Base-by-base conservation (phyloP, 2,797 vertebrate species). In the Natrix natrix region DNA sequence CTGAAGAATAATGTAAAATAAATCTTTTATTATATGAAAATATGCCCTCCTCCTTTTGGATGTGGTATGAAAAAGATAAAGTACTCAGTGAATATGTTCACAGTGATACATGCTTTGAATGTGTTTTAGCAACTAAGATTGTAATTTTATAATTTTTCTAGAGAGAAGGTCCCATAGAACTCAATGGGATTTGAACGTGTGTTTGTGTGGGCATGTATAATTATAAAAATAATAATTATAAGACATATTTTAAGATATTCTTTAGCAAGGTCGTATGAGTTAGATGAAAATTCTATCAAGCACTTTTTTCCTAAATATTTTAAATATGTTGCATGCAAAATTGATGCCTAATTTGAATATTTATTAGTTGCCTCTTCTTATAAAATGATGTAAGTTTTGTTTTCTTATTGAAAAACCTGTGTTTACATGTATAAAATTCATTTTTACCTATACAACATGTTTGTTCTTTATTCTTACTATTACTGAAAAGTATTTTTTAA, bases 321-420 rank as follows among this genome's bases (percentile, higher is more conserved):
- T 99, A 99, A 99, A 99, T 98, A 99, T 98, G 97, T 98, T 98
- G 97, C 99, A 99, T 99, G 98, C 99, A 99, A 99, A 99, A 99
- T 99, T 99, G 98, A 99, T 99, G 98, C 98, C 98, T 99, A 98
- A 99, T 99, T 99, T 99, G 98, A 99, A 99, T 99, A 99, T 98
- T 99, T 99, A 99, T 99, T 99, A 99, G 98, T 98, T 97, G 98
- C 97, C 98, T 99, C 98, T 98, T 99, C 98, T 99, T 97, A 97
- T 98, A 98, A 98, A 98, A 97, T 96, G 97, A 94, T 98, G 98
- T 98, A 98, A 98, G 98, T 98, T 98, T 99, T 98, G 98, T 98
- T 98, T 99, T 98, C 98, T 98, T 97, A 97, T 97, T 98, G 98
- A 98, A 98, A 98, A 98, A 98, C 98, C 98, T 98, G 98, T 99